A percentile compares a stretch with the other conserved stretches of the same genome.
These are phyloP conservation scores for Nesidiocoris tenuis DNA, from an alignment of 2,888 invertebrate species.

Conservation along the genomic window DNA sequence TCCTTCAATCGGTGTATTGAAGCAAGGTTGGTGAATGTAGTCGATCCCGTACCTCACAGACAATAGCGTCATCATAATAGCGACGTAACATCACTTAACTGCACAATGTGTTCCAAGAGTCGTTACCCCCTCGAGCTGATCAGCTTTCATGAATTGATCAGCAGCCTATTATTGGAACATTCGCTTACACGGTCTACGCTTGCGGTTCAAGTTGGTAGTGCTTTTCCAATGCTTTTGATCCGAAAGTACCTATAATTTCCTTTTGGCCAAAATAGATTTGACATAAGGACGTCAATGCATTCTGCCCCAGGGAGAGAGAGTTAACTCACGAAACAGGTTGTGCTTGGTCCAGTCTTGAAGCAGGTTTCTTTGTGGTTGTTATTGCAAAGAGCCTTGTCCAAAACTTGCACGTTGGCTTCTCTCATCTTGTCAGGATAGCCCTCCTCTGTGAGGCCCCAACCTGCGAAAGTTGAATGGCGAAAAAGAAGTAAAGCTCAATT, in stretches of 20 bases:
- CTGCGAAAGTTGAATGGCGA: not conserved
- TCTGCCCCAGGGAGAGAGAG: no score
- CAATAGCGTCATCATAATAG: not conserved
- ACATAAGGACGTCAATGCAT: no score
- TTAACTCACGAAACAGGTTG: slow-evolving; percentile 29
- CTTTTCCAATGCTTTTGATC: no score
- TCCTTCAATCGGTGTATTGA: not conserved
- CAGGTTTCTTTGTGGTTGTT: slow-evolving; percentile 13
- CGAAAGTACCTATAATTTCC: no score
- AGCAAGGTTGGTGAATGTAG: not conserved
- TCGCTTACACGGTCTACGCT: no score
- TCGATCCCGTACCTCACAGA: not conserved
- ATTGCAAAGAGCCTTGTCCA: slow-evolving; percentile 17
- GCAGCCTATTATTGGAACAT: no score
- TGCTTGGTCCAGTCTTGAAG: not conserved
- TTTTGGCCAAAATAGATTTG: no score
- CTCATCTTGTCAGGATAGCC: slow-evolving; percentile 5
- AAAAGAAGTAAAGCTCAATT: no score
- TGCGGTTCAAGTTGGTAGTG: no score
- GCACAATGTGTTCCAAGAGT: not conserved
- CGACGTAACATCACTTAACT: not conserved
- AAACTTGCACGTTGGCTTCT: slow-evolving; percentile 19
- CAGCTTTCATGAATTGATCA: not conserved
- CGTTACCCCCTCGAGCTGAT: not conserved
- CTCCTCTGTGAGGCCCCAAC: slow-evolving; percentile 20